Percentiles rank a stretch among this genome's conserved stretches.
Conservation (phyloP, 2,888 invertebrate genomes). For the Fragum fragum region DNA sequence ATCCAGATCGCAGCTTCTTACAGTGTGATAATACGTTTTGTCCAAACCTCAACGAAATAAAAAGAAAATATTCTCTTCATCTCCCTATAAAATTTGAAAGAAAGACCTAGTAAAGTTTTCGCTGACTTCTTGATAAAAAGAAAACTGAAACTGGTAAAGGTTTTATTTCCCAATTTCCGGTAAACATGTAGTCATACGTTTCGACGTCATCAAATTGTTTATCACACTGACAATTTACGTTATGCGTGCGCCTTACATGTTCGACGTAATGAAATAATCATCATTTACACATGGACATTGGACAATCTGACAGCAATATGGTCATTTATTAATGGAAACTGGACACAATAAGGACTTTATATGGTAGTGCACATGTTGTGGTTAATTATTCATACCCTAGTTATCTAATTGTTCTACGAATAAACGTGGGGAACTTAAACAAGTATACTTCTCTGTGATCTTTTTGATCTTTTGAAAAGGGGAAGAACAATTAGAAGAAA, state of each 20-base stretch:
- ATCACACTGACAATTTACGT: constrained; percentile 1
- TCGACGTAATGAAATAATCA: constrained; percentile 1
- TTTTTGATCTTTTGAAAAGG: too few species aligned
- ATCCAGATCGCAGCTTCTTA: too few species aligned
- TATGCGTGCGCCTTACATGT: neutral
- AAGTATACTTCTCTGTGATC: too few species aligned
- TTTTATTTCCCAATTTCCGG: neutral
- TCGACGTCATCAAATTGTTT: neutral
- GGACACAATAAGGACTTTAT: neutral
- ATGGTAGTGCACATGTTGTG: neutral
- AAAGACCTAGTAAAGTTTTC: too few species aligned
- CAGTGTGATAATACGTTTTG: too few species aligned
- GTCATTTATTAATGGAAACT: neutral
- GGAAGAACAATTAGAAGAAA: too few species aligned
- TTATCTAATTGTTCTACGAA: neutral
- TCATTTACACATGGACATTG: neutral
- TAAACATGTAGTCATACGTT: neutral
- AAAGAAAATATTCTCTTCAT: too few species aligned
- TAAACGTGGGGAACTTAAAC: neutral
- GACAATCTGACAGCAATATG: neutral
- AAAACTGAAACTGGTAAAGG: neutral
- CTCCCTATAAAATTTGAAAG: too few species aligned
- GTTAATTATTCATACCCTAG: neutral
- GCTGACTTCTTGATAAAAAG: neutral
- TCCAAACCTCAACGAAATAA: too few species aligned